Evolutionary conservation across 1,140 invertebrate genomes (phyloP).

Genomic region (Homalodisca vitripennis): DNA sequence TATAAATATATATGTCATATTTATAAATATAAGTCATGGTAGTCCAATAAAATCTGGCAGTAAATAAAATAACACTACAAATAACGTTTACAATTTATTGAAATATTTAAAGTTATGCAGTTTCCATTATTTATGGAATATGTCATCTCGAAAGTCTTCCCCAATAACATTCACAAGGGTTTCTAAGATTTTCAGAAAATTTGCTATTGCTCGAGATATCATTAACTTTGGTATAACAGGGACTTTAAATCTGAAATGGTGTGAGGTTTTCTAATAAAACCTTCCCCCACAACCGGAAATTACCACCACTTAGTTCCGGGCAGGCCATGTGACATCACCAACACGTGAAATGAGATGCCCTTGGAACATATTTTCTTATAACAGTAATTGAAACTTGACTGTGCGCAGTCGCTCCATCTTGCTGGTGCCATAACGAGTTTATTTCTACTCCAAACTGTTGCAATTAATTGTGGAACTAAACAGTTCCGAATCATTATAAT

Average conservation of each 20-base stretch:
- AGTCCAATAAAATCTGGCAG: too few species aligned
- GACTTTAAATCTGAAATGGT: conserved; percentile 1
- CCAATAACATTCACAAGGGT: background rate
- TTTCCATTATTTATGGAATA: background rate
- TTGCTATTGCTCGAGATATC: background rate
- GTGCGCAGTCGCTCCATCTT: background rate
- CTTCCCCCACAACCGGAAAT: background rate
- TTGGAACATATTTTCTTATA: background rate
- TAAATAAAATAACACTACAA: too few species aligned
- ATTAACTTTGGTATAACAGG: background rate
- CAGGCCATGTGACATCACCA: background rate
- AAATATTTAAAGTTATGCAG: too few species aligned
- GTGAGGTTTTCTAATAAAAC: background rate
- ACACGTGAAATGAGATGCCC: background rate
- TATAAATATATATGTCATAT: too few species aligned
- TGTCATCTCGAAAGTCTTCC: background rate
- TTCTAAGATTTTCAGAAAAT: background rate
- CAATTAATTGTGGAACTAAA: background rate
- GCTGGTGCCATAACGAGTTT: background rate
- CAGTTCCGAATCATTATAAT: background rate
- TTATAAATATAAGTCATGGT: too few species aligned
- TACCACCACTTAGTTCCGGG: background rate
- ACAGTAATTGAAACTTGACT: background rate
- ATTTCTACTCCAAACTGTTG: background rate
- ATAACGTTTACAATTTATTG: too few species aligned